Percentiles rank a stretch among this genome's conserved stretches.
These are phyloP conservation scores for Quadroppia sp. DNA, from an alignment of 2,888 invertebrate genomes.

Conservation along the genomic window DNA sequence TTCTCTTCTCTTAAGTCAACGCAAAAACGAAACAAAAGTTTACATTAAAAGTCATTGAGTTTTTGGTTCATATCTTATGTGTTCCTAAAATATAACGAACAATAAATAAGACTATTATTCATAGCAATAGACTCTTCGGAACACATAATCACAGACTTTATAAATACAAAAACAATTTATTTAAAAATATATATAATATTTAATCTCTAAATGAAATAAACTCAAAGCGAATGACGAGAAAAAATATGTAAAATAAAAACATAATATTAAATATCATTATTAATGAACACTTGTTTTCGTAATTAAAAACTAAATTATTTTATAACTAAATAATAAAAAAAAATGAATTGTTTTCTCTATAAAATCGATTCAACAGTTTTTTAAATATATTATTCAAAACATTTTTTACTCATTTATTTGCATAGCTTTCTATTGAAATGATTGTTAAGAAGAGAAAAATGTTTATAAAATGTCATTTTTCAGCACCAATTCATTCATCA, in stretches of 20 bases:
- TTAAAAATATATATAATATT: neutral
- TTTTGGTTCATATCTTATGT: neutral
- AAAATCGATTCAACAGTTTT: neutral
- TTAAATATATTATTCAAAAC: neutral
- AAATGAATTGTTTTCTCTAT: neutral
- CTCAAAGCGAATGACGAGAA: neutral
- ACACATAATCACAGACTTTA: neutral
- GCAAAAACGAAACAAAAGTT: neutral
- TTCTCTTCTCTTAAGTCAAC: neutral
- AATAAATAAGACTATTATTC: too few species aligned
- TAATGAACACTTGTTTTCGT: neutral
- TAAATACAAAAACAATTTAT: neutral
- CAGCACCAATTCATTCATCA: slow-evolving; percentile 27
- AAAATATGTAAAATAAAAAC: too few species aligned
- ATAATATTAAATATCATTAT: neutral
- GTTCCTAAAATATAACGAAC: neutral
- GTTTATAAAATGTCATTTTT: neutral
- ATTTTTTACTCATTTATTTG: neutral
- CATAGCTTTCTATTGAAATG: slow-evolving; percentile 1
- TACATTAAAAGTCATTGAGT: neutral
- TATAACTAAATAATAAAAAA: neutral
- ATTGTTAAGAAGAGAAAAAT: neutral
- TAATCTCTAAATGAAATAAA: neutral
- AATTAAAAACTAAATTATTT: neutral
- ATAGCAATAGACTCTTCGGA: neutral